These are phyloP conservation scores for Cettia cetti DNA, from an alignment of 2,113 vertebrate genomes.

Conservation along the genomic window DNA sequence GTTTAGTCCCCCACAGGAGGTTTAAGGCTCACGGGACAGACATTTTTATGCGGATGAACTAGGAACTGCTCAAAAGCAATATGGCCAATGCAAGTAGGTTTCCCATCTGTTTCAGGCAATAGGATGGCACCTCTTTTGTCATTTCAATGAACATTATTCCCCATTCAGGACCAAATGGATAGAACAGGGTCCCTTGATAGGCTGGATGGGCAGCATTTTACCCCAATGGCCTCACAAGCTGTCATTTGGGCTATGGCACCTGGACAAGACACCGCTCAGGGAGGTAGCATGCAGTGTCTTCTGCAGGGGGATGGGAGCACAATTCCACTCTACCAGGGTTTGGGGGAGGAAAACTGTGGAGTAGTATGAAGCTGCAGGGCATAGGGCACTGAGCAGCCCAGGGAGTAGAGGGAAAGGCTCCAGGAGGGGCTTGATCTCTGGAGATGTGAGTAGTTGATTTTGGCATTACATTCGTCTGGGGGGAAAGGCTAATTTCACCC, in stretches of 20 bases:
- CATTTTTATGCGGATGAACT: not conserved
- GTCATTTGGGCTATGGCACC: not conserved
- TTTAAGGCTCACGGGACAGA: not conserved
- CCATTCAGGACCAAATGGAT: not conserved
- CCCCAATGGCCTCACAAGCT: not conserved
- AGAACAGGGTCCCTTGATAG: not conserved
- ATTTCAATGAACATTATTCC: not conserved
- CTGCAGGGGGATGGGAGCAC: not conserved
- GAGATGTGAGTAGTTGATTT: rapidly evolving
- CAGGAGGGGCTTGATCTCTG: not conserved
- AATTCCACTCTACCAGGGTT: rapidly evolving
- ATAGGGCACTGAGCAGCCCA: rapidly evolving
- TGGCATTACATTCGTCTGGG: rapidly evolving
- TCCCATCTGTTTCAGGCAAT: not conserved
- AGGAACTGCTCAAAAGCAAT: not conserved
- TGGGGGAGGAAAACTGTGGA: not conserved
- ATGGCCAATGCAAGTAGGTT: not conserved
- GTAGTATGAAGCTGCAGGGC: not conserved
- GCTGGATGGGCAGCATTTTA: not conserved
- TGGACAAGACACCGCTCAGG: not conserved
- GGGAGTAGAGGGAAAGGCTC: not conserved
- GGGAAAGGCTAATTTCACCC: not conserved
- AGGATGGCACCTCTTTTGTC: not conserved
- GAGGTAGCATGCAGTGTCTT: not conserved
- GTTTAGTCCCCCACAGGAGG: not conserved